Evolutionary conservation across 2,797 vertebrate genomes (phyloP), one percentile per base, ranked within the genome.

Genomic region (Etheostoma nigrum): DNA sequence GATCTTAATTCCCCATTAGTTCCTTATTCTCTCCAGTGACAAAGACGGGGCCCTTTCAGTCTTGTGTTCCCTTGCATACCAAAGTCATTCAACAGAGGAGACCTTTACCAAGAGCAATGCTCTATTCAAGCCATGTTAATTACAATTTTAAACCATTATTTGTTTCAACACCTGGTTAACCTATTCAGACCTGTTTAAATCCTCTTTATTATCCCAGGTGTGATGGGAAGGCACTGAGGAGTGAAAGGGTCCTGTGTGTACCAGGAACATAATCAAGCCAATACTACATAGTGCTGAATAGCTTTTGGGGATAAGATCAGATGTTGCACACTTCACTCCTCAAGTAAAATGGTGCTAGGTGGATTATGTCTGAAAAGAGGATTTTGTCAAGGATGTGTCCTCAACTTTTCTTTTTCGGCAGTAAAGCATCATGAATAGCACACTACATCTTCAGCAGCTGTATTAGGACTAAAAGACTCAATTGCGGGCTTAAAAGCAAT

Each of bases 351-450:
- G 96, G 95, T 95, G 93, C 95, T 94, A 97, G 97, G 96, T 98
- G 97, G 97, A 98, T 99, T 99, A 98, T 95, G 95, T 94, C 95
- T 96, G 96, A 96, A 98, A 98, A 97, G 98, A 97, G 97, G 98
- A 98, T 98, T 99, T 99, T 97, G 96, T 96, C 96, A 97, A 97
- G 98, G 96, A 98, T 96, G 93, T 96, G 96, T 95, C 96, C 96
- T 97, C 96, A 97, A 97, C 96, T 98, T 97, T 96, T 95, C 91
- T 89, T 91, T 92, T 92, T 89, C 49, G 80, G 82, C 82, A 72
- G 96, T 97, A 88, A 96, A 97, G 95, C 94, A 94, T 86, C 95
- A 94, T 98, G 97, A 99, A 98, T 97, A 88, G 96, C 91, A 83
- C 93, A 94, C 95, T 95, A 92, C 92, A 90, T 93, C 96, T 96